A percentile compares a stretch with the other conserved stretches of the same genome.
Evolutionary conservation across 2,113 vertebrate species (phyloP).

Genomic region (Pangasianodon gigas): DNA sequence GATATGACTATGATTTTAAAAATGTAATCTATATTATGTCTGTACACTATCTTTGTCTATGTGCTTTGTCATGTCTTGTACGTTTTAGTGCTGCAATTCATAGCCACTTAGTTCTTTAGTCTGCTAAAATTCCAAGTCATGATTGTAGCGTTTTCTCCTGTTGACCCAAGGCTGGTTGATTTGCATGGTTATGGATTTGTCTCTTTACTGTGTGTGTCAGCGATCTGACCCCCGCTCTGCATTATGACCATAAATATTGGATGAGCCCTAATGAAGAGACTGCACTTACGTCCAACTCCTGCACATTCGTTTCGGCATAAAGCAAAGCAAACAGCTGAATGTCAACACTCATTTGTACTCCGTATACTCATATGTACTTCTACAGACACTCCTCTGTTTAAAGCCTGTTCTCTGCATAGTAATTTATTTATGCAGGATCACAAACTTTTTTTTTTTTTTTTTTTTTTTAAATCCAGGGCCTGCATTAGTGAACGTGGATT

Average conservation of each 20-base stretch:
- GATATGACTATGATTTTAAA: neutral
- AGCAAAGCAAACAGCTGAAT: neutral
- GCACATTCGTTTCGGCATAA: neutral
- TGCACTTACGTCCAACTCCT: neutral
- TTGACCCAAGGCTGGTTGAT: neutral
- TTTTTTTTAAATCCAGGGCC: too few species aligned
- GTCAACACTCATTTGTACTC: neutral
- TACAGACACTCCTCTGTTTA: neutral
- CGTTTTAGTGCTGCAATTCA: neutral
- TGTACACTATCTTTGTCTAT: neutral
- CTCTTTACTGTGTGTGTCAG: neutral
- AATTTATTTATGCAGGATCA: neutral
- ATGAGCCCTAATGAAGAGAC: neutral
- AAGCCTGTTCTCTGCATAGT: neutral
- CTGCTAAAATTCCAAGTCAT: neutral
- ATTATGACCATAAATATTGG: constrained; percentile 2
- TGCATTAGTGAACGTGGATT: neutral
- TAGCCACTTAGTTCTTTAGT: neutral
- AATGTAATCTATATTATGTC: neutral
- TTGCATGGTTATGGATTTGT: neutral
- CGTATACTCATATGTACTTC: neutral
- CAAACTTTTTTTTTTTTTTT: neutral
- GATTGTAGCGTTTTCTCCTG: neutral
- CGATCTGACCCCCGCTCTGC: neutral
- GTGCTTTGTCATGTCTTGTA: neutral